Conservation (phyloP, 2,888 invertebrate species). For the Chrysomela aeneicollis region DNA sequence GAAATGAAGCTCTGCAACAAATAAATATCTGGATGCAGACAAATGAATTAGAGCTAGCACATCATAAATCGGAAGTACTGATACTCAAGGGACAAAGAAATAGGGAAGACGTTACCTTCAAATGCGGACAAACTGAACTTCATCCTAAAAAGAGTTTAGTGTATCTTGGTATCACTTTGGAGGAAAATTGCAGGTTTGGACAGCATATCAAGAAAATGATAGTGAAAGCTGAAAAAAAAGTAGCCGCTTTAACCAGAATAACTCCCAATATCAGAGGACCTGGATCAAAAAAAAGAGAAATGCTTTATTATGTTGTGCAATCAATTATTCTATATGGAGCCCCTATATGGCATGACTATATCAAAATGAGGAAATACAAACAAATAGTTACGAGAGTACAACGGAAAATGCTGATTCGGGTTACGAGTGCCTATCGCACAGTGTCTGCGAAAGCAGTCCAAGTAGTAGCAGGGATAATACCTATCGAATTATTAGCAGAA, state of each 20-base stretch:
- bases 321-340: constrained; percentile 21
- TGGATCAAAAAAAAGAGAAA: constrained; percentile 17
- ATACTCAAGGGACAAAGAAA: background rate
- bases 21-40: background rate
- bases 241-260: background rate
- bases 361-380: too few species aligned
- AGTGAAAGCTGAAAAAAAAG: constrained; percentile 15
- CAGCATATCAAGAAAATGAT: background rate
- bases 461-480: too few species aligned
- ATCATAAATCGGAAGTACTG: background rate
- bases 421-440: background rate
- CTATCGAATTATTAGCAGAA: too few species aligned
- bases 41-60: background rate
- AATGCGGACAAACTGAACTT: background rate
- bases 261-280: constrained; percentile 27
- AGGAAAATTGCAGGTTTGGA: background rate
- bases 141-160: background rate
- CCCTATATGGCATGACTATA: constrained; percentile 16
- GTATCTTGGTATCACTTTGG: background rate
- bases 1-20: background rate
- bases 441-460: too few species aligned
- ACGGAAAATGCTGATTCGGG: background rate
- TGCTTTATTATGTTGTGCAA: constrained; percentile 14
- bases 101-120: background rate
- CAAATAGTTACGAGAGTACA: too few species aligned